phyloP scores from a whole-genome alignment of 2,113 vertebrate species.

The Noctilio leporinus region DNA sequence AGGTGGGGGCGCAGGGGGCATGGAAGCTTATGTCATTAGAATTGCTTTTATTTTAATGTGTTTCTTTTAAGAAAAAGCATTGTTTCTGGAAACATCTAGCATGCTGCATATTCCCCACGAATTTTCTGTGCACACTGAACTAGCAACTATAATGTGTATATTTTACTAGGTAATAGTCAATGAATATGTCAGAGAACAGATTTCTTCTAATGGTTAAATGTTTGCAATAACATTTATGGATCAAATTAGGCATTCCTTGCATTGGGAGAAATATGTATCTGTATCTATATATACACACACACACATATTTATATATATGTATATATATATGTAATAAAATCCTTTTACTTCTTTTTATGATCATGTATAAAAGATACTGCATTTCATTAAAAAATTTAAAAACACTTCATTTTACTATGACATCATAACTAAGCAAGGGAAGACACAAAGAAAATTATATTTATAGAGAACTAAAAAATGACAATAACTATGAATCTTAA shows the following conservation, averaged over 20 bases:
- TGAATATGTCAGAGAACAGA: neutral
- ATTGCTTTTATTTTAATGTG: constrained; percentile 30
- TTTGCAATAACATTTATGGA: neutral
- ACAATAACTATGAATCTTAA: neutral
- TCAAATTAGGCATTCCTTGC: neutral
- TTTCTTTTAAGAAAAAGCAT: constrained; percentile 31
- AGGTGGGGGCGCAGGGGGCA: neutral
- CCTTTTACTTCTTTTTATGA: neutral
- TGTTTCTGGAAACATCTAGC: neutral
- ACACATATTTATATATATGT: too few species aligned
- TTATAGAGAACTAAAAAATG: neutral
- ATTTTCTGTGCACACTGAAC: neutral
- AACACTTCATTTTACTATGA: constrained; percentile 6
- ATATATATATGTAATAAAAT: neutral
- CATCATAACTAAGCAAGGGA: neutral
- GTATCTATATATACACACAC: neutral
- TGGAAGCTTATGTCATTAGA: neutral
- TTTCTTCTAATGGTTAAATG: neutral
- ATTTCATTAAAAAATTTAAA: neutral
- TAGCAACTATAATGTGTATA: neutral
- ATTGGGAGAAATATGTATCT: neutral
- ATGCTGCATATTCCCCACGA: neutral
- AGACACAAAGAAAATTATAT: neutral
- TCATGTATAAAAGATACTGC: neutral
- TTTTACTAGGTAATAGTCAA: neutral